phyloP scores from a whole-genome alignment of 2,888 invertebrate genomes.

The Aleiodes alternator region DNA sequence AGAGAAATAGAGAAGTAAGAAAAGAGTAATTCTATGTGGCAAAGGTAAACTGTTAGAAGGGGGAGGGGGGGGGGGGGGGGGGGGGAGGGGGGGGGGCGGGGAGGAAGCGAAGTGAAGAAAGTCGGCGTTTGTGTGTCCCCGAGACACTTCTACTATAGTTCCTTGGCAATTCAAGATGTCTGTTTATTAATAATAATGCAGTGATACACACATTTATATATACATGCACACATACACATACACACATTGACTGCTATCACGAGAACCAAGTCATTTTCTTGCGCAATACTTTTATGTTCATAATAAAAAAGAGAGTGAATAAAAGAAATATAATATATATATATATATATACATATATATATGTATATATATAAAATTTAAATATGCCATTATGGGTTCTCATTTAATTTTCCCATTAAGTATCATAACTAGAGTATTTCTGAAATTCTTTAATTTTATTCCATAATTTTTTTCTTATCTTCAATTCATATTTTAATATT shows the following conservation, averaged over 20 bases:
- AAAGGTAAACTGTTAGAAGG: conserved; percentile 23
- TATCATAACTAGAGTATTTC: background rate
- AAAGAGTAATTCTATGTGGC: conserved; percentile 17
- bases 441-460: background rate
- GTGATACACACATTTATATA: conserved; percentile 58
- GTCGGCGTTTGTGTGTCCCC: conserved; percentile 10
- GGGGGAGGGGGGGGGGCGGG: conserved; percentile 1
- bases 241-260: conserved; percentile 65
- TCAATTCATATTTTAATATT: background rate
- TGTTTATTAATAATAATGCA: conserved; percentile 73
- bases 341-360: background rate
- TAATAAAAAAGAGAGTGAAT: conserved; percentile 60
- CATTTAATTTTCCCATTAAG: background rate
- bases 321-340: conserved; percentile 54
- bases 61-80: background rate
- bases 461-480: background rate
- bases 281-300: conserved; percentile 69
- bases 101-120: background rate
- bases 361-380: background rate
- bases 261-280: conserved; percentile 68
- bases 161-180: conserved; percentile 14
- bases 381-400: conserved; percentile 30
- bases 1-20: conserved; percentile 38
- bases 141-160: conserved; percentile 18
- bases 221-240: too few species aligned